phyloP scores from a whole-genome alignment of 2,113 vertebrate species.

The Labeo rohita region DNA sequence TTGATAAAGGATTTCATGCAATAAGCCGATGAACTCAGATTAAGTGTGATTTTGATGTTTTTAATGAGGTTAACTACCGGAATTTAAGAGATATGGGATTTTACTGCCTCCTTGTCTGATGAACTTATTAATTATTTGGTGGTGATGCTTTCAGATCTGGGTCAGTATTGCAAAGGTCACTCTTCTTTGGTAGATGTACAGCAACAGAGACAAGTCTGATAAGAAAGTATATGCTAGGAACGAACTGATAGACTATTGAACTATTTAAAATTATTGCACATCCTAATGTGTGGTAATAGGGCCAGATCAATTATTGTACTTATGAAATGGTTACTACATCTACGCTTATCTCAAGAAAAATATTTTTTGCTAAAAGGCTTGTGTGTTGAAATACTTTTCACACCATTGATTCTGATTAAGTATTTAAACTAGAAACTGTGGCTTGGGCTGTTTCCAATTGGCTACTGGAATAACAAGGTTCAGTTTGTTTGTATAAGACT shows the following conservation, averaged over 20 bases:
- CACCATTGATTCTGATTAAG: not conserved
- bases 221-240: not conserved
- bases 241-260: not conserved
- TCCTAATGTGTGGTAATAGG: not conserved
- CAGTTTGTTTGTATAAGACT: not conserved
- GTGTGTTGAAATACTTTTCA: not conserved
- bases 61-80: constrained; percentile 7
- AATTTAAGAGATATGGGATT: not conserved
- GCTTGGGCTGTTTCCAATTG: not conserved
- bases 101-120: not conserved
- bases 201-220: not conserved
- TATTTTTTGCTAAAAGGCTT: not conserved
- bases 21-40: constrained; percentile 27
- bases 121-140: not conserved
- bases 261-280: not conserved
- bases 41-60: constrained; percentile 14
- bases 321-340: not conserved
- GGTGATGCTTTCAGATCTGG: not conserved
- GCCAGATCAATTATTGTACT: not conserved
- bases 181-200: not conserved
- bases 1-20: constrained; percentile 32
- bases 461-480: not conserved
- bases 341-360: not conserved
- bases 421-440: not conserved
- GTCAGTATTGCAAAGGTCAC: constrained; percentile 1